phyloP scores from a whole-genome alignment of 2,888 invertebrate species.

The Bunonema sp. region DNA sequence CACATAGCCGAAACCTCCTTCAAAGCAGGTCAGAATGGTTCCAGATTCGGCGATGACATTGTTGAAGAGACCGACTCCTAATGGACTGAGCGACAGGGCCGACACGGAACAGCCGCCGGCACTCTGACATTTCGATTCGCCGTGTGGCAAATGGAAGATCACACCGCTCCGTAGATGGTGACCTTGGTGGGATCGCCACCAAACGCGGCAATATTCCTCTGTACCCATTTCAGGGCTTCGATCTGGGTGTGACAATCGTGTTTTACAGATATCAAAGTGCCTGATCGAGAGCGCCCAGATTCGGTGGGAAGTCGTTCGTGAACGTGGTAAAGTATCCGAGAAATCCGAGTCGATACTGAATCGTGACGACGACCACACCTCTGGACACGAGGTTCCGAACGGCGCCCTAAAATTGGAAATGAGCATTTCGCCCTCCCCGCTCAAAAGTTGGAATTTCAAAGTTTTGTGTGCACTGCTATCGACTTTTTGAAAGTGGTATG shows the following conservation, averaged over 20 bases:
- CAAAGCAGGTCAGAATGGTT: slow-evolving; percentile 2
- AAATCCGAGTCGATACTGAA: slow-evolving; percentile 8
- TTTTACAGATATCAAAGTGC: too few species aligned
- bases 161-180: slow-evolving; percentile 16
- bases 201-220: slow-evolving; percentile 13
- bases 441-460: too few species aligned
- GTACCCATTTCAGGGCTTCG: slow-evolving; percentile 13
- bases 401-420: slow-evolving; percentile 1
- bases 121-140: too few species aligned
- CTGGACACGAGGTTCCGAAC: slow-evolving; percentile 7
- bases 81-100: too few species aligned
- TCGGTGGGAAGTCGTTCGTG: slow-evolving; percentile 10
- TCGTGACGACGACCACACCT: slow-evolving; percentile 7
- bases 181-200: slow-evolving; percentile 15
- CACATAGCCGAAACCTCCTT: slow-evolving; percentile 5
- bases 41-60: slow-evolving; percentile 8
- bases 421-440: too few species aligned
- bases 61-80: too few species aligned
- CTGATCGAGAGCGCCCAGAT: slow-evolving; percentile 19
- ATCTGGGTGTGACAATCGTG: not conserved
- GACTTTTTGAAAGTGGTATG: too few species aligned
- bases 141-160: too few species aligned
- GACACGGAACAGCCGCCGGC: slow-evolving; percentile 6
- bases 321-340: slow-evolving; percentile 10
- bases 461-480: too few species aligned